Conservation (phyloP, 2,113 vertebrate species). For the Engraulis encrasicolus region DNA sequence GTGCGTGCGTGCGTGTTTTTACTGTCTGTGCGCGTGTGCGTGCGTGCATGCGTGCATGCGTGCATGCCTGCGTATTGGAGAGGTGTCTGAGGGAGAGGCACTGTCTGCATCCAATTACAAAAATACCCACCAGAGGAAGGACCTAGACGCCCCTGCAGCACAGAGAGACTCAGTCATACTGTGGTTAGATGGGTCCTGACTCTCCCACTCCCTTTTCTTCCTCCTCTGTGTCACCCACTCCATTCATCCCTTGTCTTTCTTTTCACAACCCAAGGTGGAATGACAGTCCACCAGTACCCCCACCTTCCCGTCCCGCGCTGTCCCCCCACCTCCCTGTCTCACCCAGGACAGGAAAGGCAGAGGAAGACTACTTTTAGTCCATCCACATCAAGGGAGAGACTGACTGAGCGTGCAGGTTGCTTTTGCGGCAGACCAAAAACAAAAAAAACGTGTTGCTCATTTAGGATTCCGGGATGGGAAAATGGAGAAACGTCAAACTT, state of each 20-base stretch:
- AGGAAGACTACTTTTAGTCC: neutral
- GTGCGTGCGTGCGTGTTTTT: too few species aligned
- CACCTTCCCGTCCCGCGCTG: neutral
- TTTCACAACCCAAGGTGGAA: neutral
- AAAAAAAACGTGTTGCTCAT: neutral
- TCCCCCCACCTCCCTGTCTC: neutral
- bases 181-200: neutral
- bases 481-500: neutral
- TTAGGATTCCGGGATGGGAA: neutral
- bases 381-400: neutral
- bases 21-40: too few species aligned
- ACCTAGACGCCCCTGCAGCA: neutral
- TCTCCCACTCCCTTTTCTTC: neutral
- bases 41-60: too few species aligned
- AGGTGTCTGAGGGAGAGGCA: neutral
- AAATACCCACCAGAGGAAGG: neutral
- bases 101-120: neutral
- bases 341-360: too few species aligned
- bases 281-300: neutral
- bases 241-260: neutral
- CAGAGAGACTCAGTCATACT: neutral
- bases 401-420: neutral
- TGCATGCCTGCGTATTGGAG: too few species aligned
- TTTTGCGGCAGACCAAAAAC: neutral
- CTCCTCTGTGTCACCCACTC: neutral